Percentiles rank a stretch among this genome's conserved stretches.
These are phyloP conservation scores for Phengaris arion DNA, from an alignment of 2,888 invertebrate genomes.

Conservation along the genomic window DNA sequence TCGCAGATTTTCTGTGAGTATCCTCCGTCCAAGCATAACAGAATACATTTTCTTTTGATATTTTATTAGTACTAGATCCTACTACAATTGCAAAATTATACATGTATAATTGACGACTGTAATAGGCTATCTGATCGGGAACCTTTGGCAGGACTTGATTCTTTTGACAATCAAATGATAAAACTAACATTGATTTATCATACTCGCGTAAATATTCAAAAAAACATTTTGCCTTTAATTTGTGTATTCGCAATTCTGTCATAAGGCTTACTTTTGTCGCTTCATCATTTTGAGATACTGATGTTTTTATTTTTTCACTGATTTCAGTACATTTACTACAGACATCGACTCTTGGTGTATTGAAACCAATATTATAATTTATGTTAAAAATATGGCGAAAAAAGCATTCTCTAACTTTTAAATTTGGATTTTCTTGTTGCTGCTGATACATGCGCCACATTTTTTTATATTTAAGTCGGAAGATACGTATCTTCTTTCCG, in stretches of 20 bases:
- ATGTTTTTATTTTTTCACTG: slow-evolving; percentile 41
- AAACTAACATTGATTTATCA: slow-evolving; percentile 35
- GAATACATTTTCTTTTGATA: slow-evolving; percentile 38
- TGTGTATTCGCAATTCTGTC: slow-evolving; percentile 40
- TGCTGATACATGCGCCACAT: slow-evolving; percentile 25
- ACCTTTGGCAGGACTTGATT: slow-evolving; percentile 41
- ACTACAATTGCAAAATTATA: slow-evolving; percentile 41
- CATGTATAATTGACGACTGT: slow-evolving; percentile 41
- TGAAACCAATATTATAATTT: slow-evolving; percentile 37
- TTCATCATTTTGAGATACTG: slow-evolving; percentile 34
- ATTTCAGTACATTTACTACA: slow-evolving; percentile 35
- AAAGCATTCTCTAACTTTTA: slow-evolving; percentile 7
- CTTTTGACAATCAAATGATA: slow-evolving; percentile 41
- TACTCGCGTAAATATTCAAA: slow-evolving; percentile 40
- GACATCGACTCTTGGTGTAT: slow-evolving; percentile 35
- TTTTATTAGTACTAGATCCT: slow-evolving; percentile 35
- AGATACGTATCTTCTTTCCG: not conserved
- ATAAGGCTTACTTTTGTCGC: slow-evolving; percentile 37
- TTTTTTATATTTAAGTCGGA: slow-evolving; percentile 7
- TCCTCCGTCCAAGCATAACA: slow-evolving; percentile 43
- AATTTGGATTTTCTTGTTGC: not conserved
- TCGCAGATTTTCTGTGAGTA: slow-evolving; percentile 41
- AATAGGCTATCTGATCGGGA: slow-evolving; percentile 42
- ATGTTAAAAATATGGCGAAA: slow-evolving; percentile 35
- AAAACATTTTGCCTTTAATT: slow-evolving; percentile 41